These are phyloP conservation scores for Chrysoperla carnea DNA, from an alignment of 1,140 invertebrate genomes.

Conservation along the genomic window DNA sequence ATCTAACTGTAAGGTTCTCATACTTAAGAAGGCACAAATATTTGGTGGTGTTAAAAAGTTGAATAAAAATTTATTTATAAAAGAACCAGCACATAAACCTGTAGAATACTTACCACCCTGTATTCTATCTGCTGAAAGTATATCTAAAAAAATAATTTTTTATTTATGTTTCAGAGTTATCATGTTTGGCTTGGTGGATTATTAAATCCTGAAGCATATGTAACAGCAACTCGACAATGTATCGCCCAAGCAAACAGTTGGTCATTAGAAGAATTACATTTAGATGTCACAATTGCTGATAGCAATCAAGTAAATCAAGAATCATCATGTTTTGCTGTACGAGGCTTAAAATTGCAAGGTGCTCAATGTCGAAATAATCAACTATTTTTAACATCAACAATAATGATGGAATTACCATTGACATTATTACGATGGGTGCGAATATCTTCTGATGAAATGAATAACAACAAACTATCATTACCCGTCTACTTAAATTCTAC, in stretches of 20 bases:
- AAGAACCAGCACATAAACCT: too few relatives aligned
- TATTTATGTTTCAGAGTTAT: constrained; percentile 44
- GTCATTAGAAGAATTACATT: constrained; percentile 86
- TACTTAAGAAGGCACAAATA: too few relatives aligned
- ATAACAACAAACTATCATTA: constrained; percentile 57
- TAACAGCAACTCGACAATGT: constrained; percentile 95
- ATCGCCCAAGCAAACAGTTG: constrained; percentile 86
- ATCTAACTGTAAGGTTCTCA: too few relatives aligned
- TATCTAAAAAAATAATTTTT: too few relatives aligned
- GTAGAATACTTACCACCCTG: too few relatives aligned
- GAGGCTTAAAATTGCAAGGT: constrained; percentile 83
- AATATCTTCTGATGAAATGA: constrained; percentile 28
- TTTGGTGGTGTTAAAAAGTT: too few relatives aligned
- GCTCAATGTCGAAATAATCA: constrained; percentile 84
- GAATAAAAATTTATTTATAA: too few relatives aligned
- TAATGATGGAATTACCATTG: constrained; percentile 82
- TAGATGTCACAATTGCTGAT: constrained; percentile 58
- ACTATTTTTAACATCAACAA: constrained; percentile 78
- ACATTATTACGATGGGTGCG: constrained; percentile 73
- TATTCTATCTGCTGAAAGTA: too few relatives aligned
- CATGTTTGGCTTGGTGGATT: constrained; percentile 93
- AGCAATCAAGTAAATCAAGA: constrained; percentile 12
- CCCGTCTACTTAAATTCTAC: constrained; percentile 97
- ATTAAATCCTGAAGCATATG: constrained; percentile 96
- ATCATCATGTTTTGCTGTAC: constrained; percentile 2